Conservation (phyloP, 2,113 vertebrate species). For the Menura novaehollandiae region DNA sequence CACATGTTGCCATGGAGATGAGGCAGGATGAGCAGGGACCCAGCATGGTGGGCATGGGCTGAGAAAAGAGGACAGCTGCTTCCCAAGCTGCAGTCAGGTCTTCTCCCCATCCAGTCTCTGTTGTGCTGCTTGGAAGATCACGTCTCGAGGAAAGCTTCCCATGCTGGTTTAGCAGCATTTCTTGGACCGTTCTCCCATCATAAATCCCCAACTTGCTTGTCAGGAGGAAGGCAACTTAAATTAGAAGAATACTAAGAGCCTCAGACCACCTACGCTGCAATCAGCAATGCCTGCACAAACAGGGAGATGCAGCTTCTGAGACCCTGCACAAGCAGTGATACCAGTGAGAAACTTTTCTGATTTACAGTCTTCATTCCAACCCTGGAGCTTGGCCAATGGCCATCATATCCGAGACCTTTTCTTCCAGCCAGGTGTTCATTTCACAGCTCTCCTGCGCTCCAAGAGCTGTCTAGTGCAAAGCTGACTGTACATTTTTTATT, state of each 20-base stretch:
- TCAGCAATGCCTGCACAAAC: not conserved
- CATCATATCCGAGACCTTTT: not conserved
- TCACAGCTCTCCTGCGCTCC: not conserved
- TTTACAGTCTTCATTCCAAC: not conserved
- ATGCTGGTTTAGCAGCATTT: not conserved
- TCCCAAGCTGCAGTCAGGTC: not conserved
- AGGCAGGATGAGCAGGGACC: not conserved
- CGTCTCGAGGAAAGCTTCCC: not conserved
- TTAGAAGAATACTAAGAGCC: not conserved
- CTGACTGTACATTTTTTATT: not conserved
- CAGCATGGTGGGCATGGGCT: not conserved
- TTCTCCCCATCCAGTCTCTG: not conserved
- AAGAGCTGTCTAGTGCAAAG: not conserved
- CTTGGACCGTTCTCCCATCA: not conserved
- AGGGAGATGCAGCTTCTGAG: not conserved
- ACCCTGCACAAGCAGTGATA: not conserved
- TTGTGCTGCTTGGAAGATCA: not conserved
- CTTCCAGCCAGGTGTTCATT: constrained; percentile 6
- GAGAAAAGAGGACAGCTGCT: not conserved
- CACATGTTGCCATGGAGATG: not conserved
- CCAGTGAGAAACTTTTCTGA: not conserved
- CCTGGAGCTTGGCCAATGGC: not conserved
- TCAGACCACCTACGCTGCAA: not conserved
- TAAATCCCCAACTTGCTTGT: not conserved
- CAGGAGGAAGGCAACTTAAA: not conserved